Conservation (phyloP, 2,113 vertebrate genomes). For the Neofelis nebulosa region DNA sequence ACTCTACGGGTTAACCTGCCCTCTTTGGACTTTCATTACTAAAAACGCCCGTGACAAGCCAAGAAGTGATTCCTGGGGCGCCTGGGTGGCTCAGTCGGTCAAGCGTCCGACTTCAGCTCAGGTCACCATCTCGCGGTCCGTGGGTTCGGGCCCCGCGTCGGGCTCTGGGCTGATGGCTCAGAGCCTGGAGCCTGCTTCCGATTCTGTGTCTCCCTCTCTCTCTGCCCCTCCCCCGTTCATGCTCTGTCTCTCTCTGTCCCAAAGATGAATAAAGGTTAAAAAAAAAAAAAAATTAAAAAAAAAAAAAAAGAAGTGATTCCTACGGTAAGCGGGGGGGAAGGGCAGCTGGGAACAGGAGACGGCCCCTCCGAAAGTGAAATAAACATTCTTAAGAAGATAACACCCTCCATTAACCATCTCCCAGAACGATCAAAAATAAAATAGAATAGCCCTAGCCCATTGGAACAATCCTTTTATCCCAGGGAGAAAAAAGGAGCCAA, state of each 20-base stretch:
- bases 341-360: neutral
- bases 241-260: no score
- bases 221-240: no score
- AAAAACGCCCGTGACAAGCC: neutral
- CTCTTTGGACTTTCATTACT: neutral
- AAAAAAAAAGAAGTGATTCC: neutral
- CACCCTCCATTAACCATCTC: neutral
- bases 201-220: no score
- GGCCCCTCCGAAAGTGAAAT: neutral
- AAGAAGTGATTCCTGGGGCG: neutral
- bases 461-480: neutral
- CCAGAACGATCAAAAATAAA: neutral
- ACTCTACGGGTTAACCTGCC: neutral
- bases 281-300: no score
- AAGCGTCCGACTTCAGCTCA: no score
- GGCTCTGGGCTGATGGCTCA: no score
- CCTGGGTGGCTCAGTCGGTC: no score
- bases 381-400: neutral
- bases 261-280: no score
- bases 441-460: neutral
- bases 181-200: no score
- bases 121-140: no score
- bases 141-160: no score
- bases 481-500: neutral
- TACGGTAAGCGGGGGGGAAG: fast-evolving